These are phyloP conservation scores for Stictonetta naevosa DNA, from an alignment of 2,113 vertebrate genomes.

Conservation along the genomic window DNA sequence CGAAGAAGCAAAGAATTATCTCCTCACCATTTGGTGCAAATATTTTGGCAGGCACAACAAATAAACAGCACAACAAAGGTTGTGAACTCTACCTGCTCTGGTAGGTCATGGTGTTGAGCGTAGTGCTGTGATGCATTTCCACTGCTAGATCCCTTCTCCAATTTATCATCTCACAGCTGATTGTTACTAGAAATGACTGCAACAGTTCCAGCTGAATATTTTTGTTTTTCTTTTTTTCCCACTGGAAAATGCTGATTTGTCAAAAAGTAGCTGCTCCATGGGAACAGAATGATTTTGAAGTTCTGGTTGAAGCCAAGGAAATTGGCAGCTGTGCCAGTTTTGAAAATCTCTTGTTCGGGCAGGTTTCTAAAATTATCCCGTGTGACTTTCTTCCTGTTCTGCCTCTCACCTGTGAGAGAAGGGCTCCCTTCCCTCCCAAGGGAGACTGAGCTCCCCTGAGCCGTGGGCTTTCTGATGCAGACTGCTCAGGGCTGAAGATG, in stretches of 20 bases:
- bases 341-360: background rate
- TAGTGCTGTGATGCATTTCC: background rate
- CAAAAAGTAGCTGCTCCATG: slow-evolving; percentile 18
- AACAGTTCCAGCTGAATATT: background rate
- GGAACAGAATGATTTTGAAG: slow-evolving; percentile 22
- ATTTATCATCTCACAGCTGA: background rate
- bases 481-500: background rate
- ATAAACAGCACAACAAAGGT: background rate
- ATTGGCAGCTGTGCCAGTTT: background rate
- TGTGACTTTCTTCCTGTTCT: background rate
- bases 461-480: fast-evolving
- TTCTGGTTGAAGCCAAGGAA: slow-evolving; percentile 3
- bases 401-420: no score
- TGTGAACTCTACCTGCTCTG: background rate
- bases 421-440: no score
- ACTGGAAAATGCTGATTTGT: slow-evolving; percentile 44
- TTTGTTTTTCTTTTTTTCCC: slow-evolving; percentile 35
- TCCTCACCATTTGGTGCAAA: background rate
- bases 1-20: background rate
- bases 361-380: slow-evolving; percentile 15
- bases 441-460: background rate
- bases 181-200: background rate
- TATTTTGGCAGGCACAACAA: background rate
- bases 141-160: background rate
- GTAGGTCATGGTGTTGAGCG: background rate